phyloP scores from a whole-genome alignment of 2,113 vertebrate genomes.

The Genyomyrus donnyi region DNA sequence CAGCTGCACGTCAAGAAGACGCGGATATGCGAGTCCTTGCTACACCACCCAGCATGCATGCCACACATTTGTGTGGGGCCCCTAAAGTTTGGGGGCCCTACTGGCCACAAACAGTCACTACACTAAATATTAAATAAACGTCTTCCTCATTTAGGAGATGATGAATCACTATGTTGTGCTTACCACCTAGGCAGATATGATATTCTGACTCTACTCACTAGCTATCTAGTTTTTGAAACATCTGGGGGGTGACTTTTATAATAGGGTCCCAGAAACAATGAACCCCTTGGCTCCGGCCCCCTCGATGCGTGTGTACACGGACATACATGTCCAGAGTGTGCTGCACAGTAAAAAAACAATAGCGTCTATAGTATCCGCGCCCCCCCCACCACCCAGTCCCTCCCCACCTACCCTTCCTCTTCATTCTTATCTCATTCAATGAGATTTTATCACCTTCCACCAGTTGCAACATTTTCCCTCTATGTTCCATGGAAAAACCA shows the following conservation, averaged over 20 bases:
- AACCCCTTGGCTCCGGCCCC: not conserved
- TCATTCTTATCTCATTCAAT: constrained; percentile 15
- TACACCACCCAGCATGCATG: not conserved
- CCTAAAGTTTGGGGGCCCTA: not conserved
- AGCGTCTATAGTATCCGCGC: not conserved
- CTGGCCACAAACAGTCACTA: not conserved
- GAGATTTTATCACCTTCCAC: constrained; percentile 20
- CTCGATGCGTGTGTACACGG: not conserved
- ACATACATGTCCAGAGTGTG: not conserved
- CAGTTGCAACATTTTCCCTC: not conserved
- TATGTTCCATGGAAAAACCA: not conserved
- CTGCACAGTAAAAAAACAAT: not conserved
- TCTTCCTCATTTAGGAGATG: not conserved
- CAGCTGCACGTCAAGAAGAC: not conserved
- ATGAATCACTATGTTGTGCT: too few species aligned
- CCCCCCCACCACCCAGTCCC: not conserved
- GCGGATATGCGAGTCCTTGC: not conserved
- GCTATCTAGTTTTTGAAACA: too few species aligned
- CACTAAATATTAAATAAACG: not conserved
- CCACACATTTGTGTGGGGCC: not conserved
- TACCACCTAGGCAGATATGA: too few species aligned
- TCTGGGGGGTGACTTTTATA: too few species aligned
- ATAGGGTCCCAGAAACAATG: not conserved
- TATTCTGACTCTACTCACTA: too few species aligned
- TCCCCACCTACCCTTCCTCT: not conserved